These are phyloP conservation scores for Eudasyphora cyanicolor DNA, from an alignment of 2,888 invertebrate genomes.

Conservation along the genomic window DNA sequence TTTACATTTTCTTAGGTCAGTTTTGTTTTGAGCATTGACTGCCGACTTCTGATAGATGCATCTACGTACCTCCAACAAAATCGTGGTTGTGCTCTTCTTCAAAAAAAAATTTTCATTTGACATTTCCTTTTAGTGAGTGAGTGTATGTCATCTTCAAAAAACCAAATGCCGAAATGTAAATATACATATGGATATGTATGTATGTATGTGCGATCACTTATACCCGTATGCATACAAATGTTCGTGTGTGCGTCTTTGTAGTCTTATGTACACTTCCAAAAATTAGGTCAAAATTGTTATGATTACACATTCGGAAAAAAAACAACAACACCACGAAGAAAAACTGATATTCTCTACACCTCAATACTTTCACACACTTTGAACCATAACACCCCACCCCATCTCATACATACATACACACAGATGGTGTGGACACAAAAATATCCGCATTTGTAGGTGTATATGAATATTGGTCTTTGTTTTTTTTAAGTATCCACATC, in stretches of 20 bases:
- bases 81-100: neutral
- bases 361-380: slow-evolving; percentile 31
- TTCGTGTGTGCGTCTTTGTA: too few species aligned
- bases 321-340: slow-evolving; percentile 55
- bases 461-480: too few species aligned
- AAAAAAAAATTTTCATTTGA: slow-evolving; percentile 51
- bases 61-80: neutral
- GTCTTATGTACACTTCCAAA: slow-evolving; percentile 63
- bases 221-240: neutral
- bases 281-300: slow-evolving; percentile 78
- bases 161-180: slow-evolving; percentile 10
- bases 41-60: too few species aligned
- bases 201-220: neutral
- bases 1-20: slow-evolving; percentile 55
- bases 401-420: slow-evolving; percentile 16
- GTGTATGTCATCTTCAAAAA: slow-evolving; percentile 10
- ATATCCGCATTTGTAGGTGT: too few species aligned
- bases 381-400: slow-evolving; percentile 22
- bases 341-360: slow-evolving; percentile 13
- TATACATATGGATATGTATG: neutral
- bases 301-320: slow-evolving; percentile 66
- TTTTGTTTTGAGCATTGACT: neutral
- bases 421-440: neutral
- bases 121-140: slow-evolving; percentile 52
- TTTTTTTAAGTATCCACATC: too few species aligned